Evolutionary conservation across 2,797 vertebrate genomes (phyloP).

Genomic region (Pangasius sanitwongsei): DNA sequence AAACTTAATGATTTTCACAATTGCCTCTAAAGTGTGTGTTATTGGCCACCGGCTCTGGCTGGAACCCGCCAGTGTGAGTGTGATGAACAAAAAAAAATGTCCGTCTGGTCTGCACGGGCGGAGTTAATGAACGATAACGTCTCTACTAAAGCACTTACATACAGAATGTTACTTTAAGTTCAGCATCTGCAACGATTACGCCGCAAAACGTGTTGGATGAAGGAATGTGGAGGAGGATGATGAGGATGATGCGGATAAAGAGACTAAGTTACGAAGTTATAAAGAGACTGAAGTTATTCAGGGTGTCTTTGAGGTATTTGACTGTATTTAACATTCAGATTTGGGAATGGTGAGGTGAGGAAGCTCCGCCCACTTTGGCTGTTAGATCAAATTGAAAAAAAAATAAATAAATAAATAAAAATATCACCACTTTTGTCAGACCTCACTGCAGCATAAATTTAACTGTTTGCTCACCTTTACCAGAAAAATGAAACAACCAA

Average conservation of each 20-base stretch:
- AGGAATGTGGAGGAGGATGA: not conserved
- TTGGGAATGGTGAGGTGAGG: not conserved
- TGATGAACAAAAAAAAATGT: slow-evolving; percentile 21
- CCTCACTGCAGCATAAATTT: no score
- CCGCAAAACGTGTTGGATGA: not conserved
- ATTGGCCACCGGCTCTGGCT: slow-evolving; percentile 31
- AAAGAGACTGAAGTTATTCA: not conserved
- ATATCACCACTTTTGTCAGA: no score
- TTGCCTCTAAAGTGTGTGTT: slow-evolving; percentile 43
- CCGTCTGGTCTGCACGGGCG: slow-evolving; percentile 9
- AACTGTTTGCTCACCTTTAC: no score
- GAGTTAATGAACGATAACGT: slow-evolving; percentile 41
- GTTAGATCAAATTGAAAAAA: not conserved
- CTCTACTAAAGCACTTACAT: slow-evolving; percentile 12
- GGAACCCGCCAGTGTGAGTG: slow-evolving; percentile 15
- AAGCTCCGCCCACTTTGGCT: not conserved
- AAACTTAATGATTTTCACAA: slow-evolving; percentile 49
- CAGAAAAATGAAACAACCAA: no score
- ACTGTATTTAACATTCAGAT: not conserved
- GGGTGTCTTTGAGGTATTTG: no score
- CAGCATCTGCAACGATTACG: slow-evolving; percentile 38
- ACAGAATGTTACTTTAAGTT: not conserved
- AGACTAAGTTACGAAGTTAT: no score
- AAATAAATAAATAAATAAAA: no score
- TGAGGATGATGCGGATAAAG: not conserved